phyloP scores from a whole-genome alignment of 2,113 vertebrate species.

The Plecotus auritus region DNA sequence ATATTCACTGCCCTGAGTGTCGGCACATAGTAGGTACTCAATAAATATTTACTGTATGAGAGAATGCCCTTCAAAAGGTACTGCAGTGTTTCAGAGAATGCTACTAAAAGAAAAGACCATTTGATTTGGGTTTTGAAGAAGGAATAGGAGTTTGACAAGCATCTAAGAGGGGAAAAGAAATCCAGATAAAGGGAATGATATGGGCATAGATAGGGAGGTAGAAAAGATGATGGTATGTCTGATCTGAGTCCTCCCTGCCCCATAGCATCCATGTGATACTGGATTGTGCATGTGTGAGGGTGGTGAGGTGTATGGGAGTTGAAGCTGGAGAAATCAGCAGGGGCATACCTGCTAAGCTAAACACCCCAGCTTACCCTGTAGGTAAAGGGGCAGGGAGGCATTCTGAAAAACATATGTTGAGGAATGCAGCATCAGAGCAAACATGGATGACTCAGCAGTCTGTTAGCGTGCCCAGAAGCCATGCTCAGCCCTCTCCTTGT shows the following conservation, averaged over 20 bases:
- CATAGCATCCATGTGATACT: neutral
- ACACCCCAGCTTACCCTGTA: neutral
- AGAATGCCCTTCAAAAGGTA: neutral
- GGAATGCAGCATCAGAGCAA: conserved; percentile 27
- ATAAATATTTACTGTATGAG: neutral
- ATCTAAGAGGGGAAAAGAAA: neutral
- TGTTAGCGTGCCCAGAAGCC: neutral
- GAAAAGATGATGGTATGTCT: neutral
- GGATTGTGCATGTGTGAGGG: no score
- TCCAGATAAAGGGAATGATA: neutral
- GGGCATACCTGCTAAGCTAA: neutral
- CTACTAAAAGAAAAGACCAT: neutral
- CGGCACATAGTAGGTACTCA: neutral
- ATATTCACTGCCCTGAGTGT: neutral
- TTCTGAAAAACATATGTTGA: neutral
- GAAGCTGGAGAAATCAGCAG: neutral
- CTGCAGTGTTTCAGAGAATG: neutral
- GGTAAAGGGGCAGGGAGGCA: neutral
- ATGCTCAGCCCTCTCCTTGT: neutral
- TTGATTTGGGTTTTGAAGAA: conserved; percentile 2
- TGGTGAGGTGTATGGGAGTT: neutral
- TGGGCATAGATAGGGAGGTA: neutral
- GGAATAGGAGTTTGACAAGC: neutral
- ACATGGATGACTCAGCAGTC: conserved; percentile 20
- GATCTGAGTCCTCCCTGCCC: neutral